Conservation (phyloP, 2,888 invertebrate species). For the Lasioglossum figueresi region DNA sequence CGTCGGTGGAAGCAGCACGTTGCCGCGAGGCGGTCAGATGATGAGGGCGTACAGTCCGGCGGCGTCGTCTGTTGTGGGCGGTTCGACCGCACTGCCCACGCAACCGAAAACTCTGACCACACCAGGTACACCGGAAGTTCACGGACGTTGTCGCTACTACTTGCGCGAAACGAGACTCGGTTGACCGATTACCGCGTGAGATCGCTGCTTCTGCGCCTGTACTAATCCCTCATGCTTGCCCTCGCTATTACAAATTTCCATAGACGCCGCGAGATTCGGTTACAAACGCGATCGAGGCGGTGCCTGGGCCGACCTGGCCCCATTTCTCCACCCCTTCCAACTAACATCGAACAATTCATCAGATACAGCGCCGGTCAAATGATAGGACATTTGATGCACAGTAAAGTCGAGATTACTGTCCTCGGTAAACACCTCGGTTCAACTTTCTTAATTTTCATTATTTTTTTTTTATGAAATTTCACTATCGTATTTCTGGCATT, state of each 20-base stretch:
- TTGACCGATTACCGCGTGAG: background rate
- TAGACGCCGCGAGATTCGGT: background rate
- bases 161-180: background rate
- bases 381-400: too few species aligned
- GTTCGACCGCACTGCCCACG: constrained; percentile 76
- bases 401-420: too few species aligned
- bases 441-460: too few species aligned
- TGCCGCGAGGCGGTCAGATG: constrained; percentile 88
- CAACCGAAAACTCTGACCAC: constrained; percentile 78
- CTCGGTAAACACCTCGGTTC: too few species aligned
- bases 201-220: constrained; percentile 9
- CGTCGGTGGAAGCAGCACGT: constrained; percentile 88
- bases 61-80: constrained; percentile 81
- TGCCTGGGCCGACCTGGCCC: background rate
- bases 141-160: background rate
- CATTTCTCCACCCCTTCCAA: too few species aligned
- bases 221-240: constrained; percentile 13
- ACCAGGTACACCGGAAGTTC: constrained; percentile 75
- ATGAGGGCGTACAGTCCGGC: constrained; percentile 89
- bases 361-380: too few species aligned
- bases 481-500: too few species aligned
- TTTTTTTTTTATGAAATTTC: too few species aligned
- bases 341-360: background rate
- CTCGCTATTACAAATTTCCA: background rate
- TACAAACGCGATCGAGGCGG: too few species aligned